Percentiles rank a stretch among this genome's conserved stretches.
phyloP scores from a whole-genome alignment of 2,797 vertebrate species.

The Manis crassicaudata region DNA sequence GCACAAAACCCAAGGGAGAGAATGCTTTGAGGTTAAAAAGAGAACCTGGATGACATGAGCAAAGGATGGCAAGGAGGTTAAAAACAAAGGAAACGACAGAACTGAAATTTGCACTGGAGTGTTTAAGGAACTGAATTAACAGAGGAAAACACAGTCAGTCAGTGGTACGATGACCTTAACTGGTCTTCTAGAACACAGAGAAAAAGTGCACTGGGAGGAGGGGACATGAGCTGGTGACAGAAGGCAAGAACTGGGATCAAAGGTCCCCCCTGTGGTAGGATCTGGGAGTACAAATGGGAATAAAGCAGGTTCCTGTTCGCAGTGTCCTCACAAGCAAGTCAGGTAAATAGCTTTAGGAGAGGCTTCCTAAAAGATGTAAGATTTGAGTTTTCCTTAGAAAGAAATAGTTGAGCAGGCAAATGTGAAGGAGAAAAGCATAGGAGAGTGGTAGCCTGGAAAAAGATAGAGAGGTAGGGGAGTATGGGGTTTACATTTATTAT shows the following conservation, averaged over 20 bases:
- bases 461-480: background rate
- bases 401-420: background rate
- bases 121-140: background rate
- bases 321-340: background rate
- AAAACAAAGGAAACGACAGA: background rate
- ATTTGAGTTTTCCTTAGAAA: background rate
- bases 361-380: background rate
- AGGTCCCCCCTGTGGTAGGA: fast-evolving
- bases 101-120: conserved; percentile 20
- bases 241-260: background rate
- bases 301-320: background rate
- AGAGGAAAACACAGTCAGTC: background rate
- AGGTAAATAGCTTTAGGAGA: background rate
- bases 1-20: background rate
- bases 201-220: background rate
- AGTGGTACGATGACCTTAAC: background rate
- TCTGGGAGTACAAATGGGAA: background rate
- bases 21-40: background rate
- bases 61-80: background rate
- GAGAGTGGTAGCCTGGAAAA: background rate
- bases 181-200: background rate
- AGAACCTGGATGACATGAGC: background rate
- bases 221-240: background rate
- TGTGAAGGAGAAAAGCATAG: background rate
- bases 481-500: background rate